A percentile compares a stretch with the other conserved stretches of the same genome.
Evolutionary conservation across 2,888 invertebrate genomes (phyloP).

Genomic region (Zeuzera pyrina): DNA sequence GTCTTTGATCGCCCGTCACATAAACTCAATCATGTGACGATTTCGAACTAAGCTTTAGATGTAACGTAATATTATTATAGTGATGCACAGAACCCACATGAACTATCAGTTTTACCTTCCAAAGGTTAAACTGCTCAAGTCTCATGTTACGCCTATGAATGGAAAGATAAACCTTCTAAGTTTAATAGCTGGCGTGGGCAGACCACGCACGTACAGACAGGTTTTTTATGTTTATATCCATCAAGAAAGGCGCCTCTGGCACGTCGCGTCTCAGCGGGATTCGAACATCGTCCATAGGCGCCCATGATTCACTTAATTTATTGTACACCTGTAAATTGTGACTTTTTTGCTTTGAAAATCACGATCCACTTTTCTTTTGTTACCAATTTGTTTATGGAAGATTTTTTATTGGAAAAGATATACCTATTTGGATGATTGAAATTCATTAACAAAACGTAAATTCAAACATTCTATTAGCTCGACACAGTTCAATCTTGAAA

Average conservation of each 20-base stretch:
- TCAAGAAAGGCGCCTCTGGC: conserved; percentile 54
- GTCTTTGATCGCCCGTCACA: too few relatives aligned
- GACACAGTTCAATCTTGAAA: too few relatives aligned
- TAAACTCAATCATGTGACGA: too few relatives aligned
- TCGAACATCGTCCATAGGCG: conserved; percentile 24
- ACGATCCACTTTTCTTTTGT: too few relatives aligned
- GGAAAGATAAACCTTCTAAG: conserved; percentile 54
- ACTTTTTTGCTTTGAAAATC: conserved; percentile 16
- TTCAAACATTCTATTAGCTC: too few relatives aligned
- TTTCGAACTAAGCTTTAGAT: too few relatives aligned
- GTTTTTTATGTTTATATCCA: conserved; percentile 45
- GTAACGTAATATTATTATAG: too few relatives aligned
- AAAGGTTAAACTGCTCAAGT: conserved; percentile 41
- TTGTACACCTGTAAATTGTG: conserved; percentile 41
- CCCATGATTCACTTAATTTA: conserved; percentile 51
- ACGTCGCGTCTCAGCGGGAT: conserved; percentile 46
- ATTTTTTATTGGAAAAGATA: too few relatives aligned
- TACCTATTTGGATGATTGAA: too few relatives aligned
- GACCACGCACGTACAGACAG: conserved; percentile 33
- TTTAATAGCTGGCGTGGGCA: conserved; percentile 54
- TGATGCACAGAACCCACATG: too few relatives aligned
- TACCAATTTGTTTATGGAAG: conserved; percentile 3
- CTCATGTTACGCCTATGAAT: conserved; percentile 52
- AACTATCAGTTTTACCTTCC: conserved; percentile 33
- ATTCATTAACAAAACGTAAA: too few relatives aligned